Conservation (phyloP, 2,113 vertebrate species). For the Numida meleagris region DNA sequence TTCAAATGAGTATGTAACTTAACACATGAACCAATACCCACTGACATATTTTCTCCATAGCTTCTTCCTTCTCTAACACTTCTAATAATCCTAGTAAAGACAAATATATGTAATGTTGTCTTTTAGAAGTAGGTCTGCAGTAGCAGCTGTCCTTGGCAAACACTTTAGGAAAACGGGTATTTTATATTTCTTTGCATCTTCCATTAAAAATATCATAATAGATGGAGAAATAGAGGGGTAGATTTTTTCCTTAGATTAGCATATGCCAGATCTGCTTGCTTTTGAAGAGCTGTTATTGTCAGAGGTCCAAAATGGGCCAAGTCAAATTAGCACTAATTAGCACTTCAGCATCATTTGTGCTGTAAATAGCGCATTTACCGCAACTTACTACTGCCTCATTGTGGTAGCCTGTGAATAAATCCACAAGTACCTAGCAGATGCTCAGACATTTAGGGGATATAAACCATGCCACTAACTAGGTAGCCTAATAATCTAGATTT, state of each 20-base stretch:
- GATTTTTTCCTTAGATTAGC: neutral
- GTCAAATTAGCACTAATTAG: conserved; percentile 54
- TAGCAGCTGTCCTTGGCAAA: neutral
- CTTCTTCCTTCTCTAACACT: neutral
- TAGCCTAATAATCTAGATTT: neutral
- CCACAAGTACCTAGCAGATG: conserved; percentile 23
- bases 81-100: neutral
- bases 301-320: conserved; percentile 40
- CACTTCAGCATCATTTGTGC: conserved; percentile 41
- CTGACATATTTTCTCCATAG: neutral
- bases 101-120: neutral
- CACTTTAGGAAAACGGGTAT: neutral
- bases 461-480: neutral
- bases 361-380: conserved; percentile 32
- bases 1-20: neutral
- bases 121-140: neutral
- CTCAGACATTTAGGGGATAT: neutral
- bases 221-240: neutral
- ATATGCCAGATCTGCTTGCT: neutral
- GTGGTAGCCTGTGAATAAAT: conserved; percentile 65
- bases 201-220: neutral
- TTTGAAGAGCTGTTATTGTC: conserved; percentile 18
- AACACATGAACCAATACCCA: neutral
- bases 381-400: conserved; percentile 72
- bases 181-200: neutral